phyloP scores from a whole-genome alignment of 2,797 vertebrate species.

The Hydrophis major region DNA sequence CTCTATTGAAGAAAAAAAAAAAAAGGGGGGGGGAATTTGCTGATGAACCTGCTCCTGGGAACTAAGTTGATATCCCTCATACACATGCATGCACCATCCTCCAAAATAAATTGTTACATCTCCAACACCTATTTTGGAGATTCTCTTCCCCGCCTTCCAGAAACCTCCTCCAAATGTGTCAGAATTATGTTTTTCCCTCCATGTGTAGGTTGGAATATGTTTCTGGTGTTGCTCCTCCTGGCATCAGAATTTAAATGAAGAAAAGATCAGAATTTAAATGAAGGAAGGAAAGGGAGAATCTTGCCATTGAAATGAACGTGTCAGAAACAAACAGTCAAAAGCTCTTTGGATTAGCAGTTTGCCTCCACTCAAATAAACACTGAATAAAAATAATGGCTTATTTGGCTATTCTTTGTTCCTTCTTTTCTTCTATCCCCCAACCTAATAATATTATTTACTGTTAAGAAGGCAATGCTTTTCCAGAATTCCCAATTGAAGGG shows the following conservation, averaged over 20 bases:
- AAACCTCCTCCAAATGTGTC: slow-evolving; percentile 59
- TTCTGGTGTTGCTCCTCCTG: slow-evolving; percentile 70
- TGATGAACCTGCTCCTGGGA: slow-evolving; percentile 37
- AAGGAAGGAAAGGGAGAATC: slow-evolving; percentile 12
- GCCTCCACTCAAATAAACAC: slow-evolving; percentile 39
- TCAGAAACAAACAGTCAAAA: slow-evolving; percentile 4
- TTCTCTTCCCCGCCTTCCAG: background rate
- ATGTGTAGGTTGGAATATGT: slow-evolving; percentile 67
- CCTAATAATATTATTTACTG: slow-evolving; percentile 59
- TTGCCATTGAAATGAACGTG: slow-evolving; percentile 17
- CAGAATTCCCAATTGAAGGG: slow-evolving; percentile 41
- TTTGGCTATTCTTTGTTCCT: background rate
- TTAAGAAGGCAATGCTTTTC: slow-evolving; percentile 36
- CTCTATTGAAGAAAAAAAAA: slow-evolving; percentile 34
- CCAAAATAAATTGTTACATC: slow-evolving; percentile 45
- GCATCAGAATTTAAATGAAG: slow-evolving; percentile 38
- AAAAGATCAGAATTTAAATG: slow-evolving; percentile 60
- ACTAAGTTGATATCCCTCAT: slow-evolving; percentile 35
- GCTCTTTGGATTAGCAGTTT: slow-evolving; percentile 29
- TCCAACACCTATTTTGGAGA: slow-evolving; percentile 68
- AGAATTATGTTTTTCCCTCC: slow-evolving; percentile 55
- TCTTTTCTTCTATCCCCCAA: background rate
- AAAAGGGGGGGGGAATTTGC: slow-evolving; percentile 28
- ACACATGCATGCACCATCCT: slow-evolving; percentile 26
- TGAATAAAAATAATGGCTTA: slow-evolving; percentile 40